phyloP scores from a whole-genome alignment of 2,888 invertebrate genomes.

The Phyto melanocephala region DNA sequence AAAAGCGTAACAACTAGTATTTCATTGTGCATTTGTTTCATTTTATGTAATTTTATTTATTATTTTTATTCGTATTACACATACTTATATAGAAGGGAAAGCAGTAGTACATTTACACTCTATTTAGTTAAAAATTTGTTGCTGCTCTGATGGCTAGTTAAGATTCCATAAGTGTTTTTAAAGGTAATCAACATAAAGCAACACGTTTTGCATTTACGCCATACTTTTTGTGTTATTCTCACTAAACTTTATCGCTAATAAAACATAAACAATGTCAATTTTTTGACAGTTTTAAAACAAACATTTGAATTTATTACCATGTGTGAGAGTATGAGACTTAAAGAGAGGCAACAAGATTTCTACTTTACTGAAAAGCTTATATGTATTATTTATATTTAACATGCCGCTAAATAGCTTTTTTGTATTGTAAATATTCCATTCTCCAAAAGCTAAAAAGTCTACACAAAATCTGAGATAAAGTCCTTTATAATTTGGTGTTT shows the following conservation, averaged over 20 bases:
- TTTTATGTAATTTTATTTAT: no score
- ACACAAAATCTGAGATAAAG: constrained; percentile 37
- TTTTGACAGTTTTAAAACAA: constrained; percentile 45
- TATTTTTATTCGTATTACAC: no score
- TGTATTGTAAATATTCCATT: constrained; percentile 49
- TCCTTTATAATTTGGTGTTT: constrained; percentile 57
- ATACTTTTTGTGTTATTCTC: not conserved
- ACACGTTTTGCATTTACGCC: constrained; percentile 46
- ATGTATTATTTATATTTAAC: not conserved
- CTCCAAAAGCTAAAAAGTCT: constrained; percentile 51
- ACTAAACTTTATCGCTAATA: constrained; percentile 27
- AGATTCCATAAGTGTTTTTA: not conserved
- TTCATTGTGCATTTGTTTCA: no score
- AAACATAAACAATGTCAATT: constrained; percentile 39
- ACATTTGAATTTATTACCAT: constrained; percentile 19
- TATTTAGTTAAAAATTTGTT: not conserved
- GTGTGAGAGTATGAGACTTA: not conserved
- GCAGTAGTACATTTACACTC: no score
- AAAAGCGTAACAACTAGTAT: no score
- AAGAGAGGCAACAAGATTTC: not conserved
- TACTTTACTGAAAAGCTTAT: not conserved
- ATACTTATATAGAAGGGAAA: no score
- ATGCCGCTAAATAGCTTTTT: constrained; percentile 46
- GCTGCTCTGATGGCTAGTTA: not conserved
- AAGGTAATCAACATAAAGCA: constrained; percentile 46